Evolutionary conservation across 2,888 invertebrate species (phyloP).

Genomic region (Augiades crinisus): DNA sequence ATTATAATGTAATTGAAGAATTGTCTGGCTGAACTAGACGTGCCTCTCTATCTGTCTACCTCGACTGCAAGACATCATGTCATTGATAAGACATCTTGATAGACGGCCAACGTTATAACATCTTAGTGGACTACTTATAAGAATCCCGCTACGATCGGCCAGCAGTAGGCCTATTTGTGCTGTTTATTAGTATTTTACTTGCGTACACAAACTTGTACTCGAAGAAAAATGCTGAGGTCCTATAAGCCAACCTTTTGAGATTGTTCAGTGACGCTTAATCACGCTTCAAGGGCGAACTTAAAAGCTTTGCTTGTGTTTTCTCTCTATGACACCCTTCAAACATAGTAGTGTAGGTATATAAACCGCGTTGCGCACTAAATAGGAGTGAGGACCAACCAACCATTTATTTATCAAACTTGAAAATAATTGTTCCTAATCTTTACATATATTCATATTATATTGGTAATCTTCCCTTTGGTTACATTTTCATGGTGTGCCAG

Average conservation of each 20-base stretch:
- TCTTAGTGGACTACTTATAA: constrained; percentile 15
- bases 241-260: background rate
- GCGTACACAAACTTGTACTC: background rate
- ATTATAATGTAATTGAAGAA: background rate
- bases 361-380: too few species aligned
- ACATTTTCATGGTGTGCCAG: too few species aligned
- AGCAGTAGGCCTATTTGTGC: constrained; percentile 1
- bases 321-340: constrained; percentile 4
- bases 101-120: constrained; percentile 11
- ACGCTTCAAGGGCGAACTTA: constrained; percentile 9
- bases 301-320: constrained; percentile 11
- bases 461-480: too few species aligned
- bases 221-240: background rate
- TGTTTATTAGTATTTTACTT: background rate
- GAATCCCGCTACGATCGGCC: constrained; percentile 10
- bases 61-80: constrained; percentile 7
- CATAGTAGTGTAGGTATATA: background rate
- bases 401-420: too few species aligned
- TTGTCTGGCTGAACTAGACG: background rate
- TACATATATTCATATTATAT: too few species aligned
- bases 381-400: too few species aligned
- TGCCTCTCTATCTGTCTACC: constrained; percentile 3
- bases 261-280: constrained; percentile 11
- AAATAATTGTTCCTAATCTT: too few species aligned
- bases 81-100: constrained; percentile 19